Conservation (phyloP, 1,140 invertebrate genomes). For the Bicyclus anynana region DNA sequence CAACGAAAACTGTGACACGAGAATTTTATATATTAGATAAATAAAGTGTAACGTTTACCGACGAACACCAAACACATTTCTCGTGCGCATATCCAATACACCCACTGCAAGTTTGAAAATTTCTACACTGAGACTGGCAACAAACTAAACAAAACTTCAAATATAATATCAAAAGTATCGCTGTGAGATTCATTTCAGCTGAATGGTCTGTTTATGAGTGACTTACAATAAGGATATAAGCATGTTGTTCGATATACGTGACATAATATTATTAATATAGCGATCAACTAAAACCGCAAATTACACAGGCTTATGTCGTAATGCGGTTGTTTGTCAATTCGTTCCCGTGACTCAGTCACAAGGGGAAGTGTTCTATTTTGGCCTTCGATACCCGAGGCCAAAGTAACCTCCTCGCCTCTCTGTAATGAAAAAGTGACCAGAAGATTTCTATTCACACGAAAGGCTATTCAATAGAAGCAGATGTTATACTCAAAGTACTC, state of each 20-base stretch:
- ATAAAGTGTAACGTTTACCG: slow-evolving; percentile 28
- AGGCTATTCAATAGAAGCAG: too few relatives aligned
- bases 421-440: too few relatives aligned
- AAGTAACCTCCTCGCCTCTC: too few relatives aligned
- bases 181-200: background rate
- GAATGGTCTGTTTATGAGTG: background rate
- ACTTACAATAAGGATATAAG: background rate
- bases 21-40: too few relatives aligned
- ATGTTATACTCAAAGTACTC: too few relatives aligned
- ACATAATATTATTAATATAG: background rate
- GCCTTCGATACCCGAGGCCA: too few relatives aligned
- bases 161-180: slow-evolving; percentile 3
- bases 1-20: too few relatives aligned
- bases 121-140: slow-evolving; percentile 31
- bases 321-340: too few relatives aligned
- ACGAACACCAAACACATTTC: slow-evolving; percentile 48
- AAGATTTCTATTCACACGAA: too few relatives aligned
- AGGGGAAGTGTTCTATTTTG: too few relatives aligned
- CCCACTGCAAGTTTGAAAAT: slow-evolving; percentile 39
- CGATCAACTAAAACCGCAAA: background rate
- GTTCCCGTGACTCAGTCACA: too few relatives aligned
- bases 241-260: background rate
- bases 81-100: slow-evolving; percentile 39
- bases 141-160: slow-evolving; percentile 6
- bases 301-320: too few relatives aligned